Evolutionary conservation across 2,113 vertebrate genomes (phyloP), one percentile per base, ranked within the genome.

Genomic region (Lichenostomus cassidix): DNA sequence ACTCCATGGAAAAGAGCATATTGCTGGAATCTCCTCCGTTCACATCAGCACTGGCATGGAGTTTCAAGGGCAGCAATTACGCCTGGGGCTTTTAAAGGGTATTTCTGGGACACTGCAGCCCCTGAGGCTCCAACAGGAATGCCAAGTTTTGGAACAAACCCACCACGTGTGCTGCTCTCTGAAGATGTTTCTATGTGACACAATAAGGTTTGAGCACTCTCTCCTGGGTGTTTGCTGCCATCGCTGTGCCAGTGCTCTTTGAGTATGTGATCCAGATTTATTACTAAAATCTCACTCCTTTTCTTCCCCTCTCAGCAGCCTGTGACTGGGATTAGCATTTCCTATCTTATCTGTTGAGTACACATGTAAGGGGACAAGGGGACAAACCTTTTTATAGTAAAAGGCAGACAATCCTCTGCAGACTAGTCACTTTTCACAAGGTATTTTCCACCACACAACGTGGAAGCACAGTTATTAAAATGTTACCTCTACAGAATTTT

Each of bases 401-500:
- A 67, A 28, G 49, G 71, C 60, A 90, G 71, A 73, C 35, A 77
- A 94, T 53, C 22, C 52, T 92, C 41, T 23, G 10, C 44, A 79
- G 83, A 31, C 28, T 39, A 31, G 52, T 80, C 41, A 8, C 39
- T 50, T 90, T 78, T 53, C 33, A 33, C 23, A 24, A 90, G n/a
- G 14, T 56, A 86, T 79, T 94, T 96, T 81, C 74, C 80, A 83
- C 31, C 44, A 39, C 24, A 44, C 29, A 78, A 94, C 13, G 28
- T 33, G 59, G 49, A 67, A 94, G 69, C 5, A 71, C 87, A 53
- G 71, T 49, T 84, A 63, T 65, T 93, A 62, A 92, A 95, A 89
- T 44, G 87, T 71, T 95, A 80, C 92, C 88, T 85, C 44, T 28
- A 69, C 39, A 90, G 67, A 95, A 85, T 88, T 88, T 92, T 95